Base-by-base conservation (phyloP, 2,113 vertebrate genomes). In the Pelusios castaneus region DNA sequence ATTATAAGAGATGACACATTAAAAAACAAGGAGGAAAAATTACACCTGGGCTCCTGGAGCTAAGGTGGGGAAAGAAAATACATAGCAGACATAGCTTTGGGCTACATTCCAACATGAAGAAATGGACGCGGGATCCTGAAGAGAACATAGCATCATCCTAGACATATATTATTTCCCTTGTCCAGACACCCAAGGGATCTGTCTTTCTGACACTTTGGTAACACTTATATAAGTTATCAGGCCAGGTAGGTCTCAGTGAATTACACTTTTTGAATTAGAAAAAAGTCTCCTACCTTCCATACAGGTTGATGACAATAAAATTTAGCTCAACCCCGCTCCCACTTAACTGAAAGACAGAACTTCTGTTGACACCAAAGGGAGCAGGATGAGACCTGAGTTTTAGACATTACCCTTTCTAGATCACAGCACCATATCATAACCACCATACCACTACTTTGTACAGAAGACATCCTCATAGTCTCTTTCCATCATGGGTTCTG, bases 81-180 rank as follows among this genome's bases (percentile, higher is more conserved):
- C 52, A 85, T 83, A 75, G 2, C 85, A 55, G 80, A 1, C 12
- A 31, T 84, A 91, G 51, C 34, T 82, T n/a, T 1, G 0, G 12
- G 16, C 6, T 52, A 78, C 10, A 85, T 34, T 21, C 24, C 56
- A 34, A 54, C 16, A n/a, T 67, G 34, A 67, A 67, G 1, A 16
- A 77, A 29, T 2, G 5, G 55, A 94, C 0, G 0, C 8, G n/a
- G 31, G 16, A 73, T 27, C 45, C 52, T 6, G 41, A 43, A 56
- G 34, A 22, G 29, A 45, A 4, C 6, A 0, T 38, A 60, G 79
- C 76, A 25, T 17, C 17, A n/a, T 70, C 16, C 63, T 38, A 34
- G n/a, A 4, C 16, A 38, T 34, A 70, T 70, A 70, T 9, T n/a
- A 16, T 38, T 8, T n/a, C 58, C 25, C 47, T 63, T 55, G 80